Evolutionary conservation across 2,888 invertebrate species (phyloP), one percentile per base, ranked within the genome.

Genomic region (Blera fallax): DNA sequence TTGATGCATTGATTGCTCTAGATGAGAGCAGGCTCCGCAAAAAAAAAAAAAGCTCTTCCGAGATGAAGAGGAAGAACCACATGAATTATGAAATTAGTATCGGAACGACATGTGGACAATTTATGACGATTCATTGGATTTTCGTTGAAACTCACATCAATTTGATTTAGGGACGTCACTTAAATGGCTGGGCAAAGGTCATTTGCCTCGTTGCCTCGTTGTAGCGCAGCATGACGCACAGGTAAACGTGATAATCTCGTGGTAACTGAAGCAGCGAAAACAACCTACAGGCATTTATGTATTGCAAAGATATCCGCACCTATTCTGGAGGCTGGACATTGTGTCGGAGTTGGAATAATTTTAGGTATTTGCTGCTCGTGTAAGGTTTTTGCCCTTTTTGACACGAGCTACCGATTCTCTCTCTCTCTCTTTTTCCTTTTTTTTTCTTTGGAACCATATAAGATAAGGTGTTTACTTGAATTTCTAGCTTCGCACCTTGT

Each of bases 71-170:
- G 16, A 37, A 29, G 24, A 54, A 24, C 58, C 14, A 18, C 11
- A 62, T 70, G 78, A 69, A 62, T 62, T 79, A 65, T 79, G 58
- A 80, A 80, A 80, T 80, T 80, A 80, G 80, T 73, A 52, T 58
- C 58, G n/a, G 37, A 40, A 73, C 67, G 80, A 80, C 80, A 80
- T 73, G 54, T 73, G 60, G 65, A 67, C 80, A 73, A 80, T 80
- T 80, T 80, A 80, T 73, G 58, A 43, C 16, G 52, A 74, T 45
- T 60, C 77, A 48, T 56, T 76, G 67, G 40, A 50, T 16, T 43
- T 64, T 70, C 56, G 37, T 72, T 54, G 79, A 70, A 60, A 72
- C 43, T 29, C 56, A 60, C 67, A 78, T 67, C 48, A 54, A 45
- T 37, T 67, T 73, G 60, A 76, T 70, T 56, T 64, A 48, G 54